phyloP scores from a whole-genome alignment of 2,113 vertebrate genomes.

The Catharus minimus region DNA sequence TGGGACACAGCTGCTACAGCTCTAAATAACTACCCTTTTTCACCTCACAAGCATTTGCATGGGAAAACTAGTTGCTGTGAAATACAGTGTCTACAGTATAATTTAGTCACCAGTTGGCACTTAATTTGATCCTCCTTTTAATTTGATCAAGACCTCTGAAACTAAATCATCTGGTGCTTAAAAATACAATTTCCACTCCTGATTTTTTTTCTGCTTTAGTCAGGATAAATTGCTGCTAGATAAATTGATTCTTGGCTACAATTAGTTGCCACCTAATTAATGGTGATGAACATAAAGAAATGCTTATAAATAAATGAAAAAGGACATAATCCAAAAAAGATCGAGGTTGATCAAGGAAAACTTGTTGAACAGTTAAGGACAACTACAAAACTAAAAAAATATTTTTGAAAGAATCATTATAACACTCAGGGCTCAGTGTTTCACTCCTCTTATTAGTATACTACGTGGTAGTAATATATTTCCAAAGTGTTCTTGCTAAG shows the following conservation, averaged over 20 bases:
- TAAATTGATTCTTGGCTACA: constrained; percentile 43
- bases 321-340: not conserved
- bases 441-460: not conserved
- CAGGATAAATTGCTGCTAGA: constrained; percentile 10
- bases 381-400: not conserved
- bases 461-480: not conserved
- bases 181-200: constrained; percentile 19
- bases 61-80: not conserved
- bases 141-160: constrained; percentile 56
- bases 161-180: constrained; percentile 32
- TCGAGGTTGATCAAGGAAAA: not conserved
- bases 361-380: not conserved
- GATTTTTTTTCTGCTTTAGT: constrained; percentile 5
- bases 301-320: constrained; percentile 22
- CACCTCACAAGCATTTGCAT: constrained; percentile 12
- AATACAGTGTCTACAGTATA: not conserved
- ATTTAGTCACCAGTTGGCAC: constrained; percentile 46
- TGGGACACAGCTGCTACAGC: constrained; percentile 25
- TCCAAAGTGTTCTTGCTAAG: not conserved
- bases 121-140: constrained; percentile 54
- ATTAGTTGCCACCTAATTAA: constrained; percentile 33
- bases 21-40: constrained; percentile 28
- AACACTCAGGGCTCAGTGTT: not conserved
- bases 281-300: constrained; percentile 9
- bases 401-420: not conserved